Percentiles rank a stretch among this genome's conserved stretches.
These are phyloP conservation scores for Hyperoplus immaculatus DNA, from an alignment of 2,797 vertebrate genomes.

Conservation along the genomic window DNA sequence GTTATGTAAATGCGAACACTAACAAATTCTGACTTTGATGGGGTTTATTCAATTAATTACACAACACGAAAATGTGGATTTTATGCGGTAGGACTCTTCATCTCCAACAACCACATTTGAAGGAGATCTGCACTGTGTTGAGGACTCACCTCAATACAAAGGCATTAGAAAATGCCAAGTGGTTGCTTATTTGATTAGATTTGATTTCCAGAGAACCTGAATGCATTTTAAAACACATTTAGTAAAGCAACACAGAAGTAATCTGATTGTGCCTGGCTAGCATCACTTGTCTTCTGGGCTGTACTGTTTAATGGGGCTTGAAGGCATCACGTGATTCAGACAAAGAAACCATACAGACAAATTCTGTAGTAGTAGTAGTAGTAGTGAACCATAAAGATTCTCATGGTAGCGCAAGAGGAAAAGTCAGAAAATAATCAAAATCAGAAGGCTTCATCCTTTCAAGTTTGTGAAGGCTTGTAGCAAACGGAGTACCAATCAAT, in stretches of 20 bases:
- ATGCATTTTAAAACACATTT: slow-evolving; percentile 54
- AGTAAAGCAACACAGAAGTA: slow-evolving; percentile 25
- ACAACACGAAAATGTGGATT: not conserved
- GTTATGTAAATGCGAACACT: not conserved
- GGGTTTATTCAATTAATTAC: slow-evolving; percentile 2
- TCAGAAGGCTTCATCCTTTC: not conserved
- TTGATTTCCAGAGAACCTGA: slow-evolving; percentile 27
- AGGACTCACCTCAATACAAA: slow-evolving; percentile 21
- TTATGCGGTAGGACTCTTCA: too few relatives aligned
- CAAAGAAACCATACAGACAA: not conserved
- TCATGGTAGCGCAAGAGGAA: not conserved
- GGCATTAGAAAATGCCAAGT: slow-evolving; percentile 27
- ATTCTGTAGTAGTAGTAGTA: too few relatives aligned
- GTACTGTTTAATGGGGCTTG: slow-evolving; percentile 30
- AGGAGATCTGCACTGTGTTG: slow-evolving; percentile 9
- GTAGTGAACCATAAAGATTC: slow-evolving; percentile 4
- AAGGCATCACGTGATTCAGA: slow-evolving; percentile 35
- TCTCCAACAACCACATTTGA: not conserved
- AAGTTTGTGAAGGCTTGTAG: not conserved
- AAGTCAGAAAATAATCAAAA: not conserved
- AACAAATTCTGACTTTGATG: not conserved
- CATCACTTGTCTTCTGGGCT: slow-evolving; percentile 17
- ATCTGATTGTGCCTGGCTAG: slow-evolving; percentile 35
- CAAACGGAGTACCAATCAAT: not conserved
- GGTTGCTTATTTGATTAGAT: slow-evolving; percentile 30